Percentiles rank a stretch among this genome's conserved stretches.
phyloP scores from a whole-genome alignment of 2,113 vertebrate genomes.

The Perca flavescens region DNA sequence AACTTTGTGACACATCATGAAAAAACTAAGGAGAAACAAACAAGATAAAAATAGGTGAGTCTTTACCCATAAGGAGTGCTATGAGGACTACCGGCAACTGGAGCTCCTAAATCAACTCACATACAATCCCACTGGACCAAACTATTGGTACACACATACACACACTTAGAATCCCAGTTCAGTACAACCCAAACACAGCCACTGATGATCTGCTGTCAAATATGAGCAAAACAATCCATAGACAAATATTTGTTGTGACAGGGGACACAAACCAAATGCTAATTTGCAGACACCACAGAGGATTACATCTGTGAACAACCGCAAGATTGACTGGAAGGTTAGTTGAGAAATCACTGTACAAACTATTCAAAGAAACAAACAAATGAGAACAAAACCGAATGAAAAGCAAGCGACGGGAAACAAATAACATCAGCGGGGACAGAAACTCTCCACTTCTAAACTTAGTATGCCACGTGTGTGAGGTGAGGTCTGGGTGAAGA shows the following conservation, averaged over 20 bases:
- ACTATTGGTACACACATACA: slow-evolving; percentile 16
- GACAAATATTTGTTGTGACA: slow-evolving; percentile 77
- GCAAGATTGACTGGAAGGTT: slow-evolving; percentile 63
- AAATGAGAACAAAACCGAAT: slow-evolving; percentile 50
- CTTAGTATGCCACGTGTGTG: not conserved
- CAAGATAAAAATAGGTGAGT: slow-evolving; percentile 39
- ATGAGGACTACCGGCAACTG: slow-evolving; percentile 19
- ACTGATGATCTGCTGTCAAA: slow-evolving; percentile 69
- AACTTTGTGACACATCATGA: not conserved
- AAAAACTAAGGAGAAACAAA: not conserved
- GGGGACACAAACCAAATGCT: slow-evolving; percentile 69
- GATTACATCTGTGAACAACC: slow-evolving; percentile 63
- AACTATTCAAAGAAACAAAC: slow-evolving; percentile 51
- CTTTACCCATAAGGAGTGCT: slow-evolving; percentile 49
- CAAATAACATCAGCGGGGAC: slow-evolving; percentile 1
- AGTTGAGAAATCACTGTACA: slow-evolving; percentile 25
- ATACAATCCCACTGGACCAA: slow-evolving; percentile 41
- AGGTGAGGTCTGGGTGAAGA: slow-evolving; percentile 52
- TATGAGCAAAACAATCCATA: slow-evolving; percentile 70
- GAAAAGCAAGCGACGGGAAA: slow-evolving; percentile 11
- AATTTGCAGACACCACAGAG: slow-evolving; percentile 65
- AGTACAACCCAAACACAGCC: slow-evolving; percentile 51
- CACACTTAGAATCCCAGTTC: slow-evolving; percentile 30
- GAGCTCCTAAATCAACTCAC: slow-evolving; percentile 42
- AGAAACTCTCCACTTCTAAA: slow-evolving; percentile 1